Base-by-base conservation (phyloP, 2,888 invertebrate genomes). In the Drosophila atroscutellata region DNA sequence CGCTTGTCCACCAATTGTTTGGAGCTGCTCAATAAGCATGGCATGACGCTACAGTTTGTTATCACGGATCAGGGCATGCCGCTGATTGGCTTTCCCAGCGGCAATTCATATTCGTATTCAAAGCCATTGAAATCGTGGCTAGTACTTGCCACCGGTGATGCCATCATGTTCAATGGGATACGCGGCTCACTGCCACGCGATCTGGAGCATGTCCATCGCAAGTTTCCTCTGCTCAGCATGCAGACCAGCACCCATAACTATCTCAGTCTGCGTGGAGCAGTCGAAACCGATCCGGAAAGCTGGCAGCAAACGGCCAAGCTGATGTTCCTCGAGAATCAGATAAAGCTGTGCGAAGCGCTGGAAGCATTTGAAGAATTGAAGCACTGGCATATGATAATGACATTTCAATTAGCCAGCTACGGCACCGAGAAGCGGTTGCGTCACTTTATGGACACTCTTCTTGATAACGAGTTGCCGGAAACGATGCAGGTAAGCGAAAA, bases 41-140 rank as follows among this genome's bases (percentile, higher is more conserved):
- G 95, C 94, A 30, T 95, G 94, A 70, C 95, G 94, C 75, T 95
- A 94, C 89, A 95, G 94, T 65, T 94, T 95, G 84, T 93, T 92
- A 79, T 93, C 91, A 86, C 96, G 18, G 95, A 97, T 74, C 95
- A 96, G 74, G 97, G 97, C 32, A 95, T 96, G 90, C 98, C 98
- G 0, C 94, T 98, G 91, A 94, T 99, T 76, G 95, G 96, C n/a
- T 94, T 98, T 39, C 96, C 96, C 36, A 97, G 96, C 91, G 97
- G 97, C 30, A 96, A 96, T 91, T 96, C 97, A 3, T 98, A 96
- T 90, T 96, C 97, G 67, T 98, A 96, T 92, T 96, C 96, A 81
- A 94, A 95, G 79, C 95, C 96, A 89, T 94, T 98, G 89, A 95
- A 95, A 87, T 94, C 96, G 7, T 96, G 97, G 98, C 77, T 94